Evolutionary conservation across 2,797 vertebrate genomes (phyloP), one percentile per base, ranked within the genome.

Genomic region (Ceryle rudis): DNA sequence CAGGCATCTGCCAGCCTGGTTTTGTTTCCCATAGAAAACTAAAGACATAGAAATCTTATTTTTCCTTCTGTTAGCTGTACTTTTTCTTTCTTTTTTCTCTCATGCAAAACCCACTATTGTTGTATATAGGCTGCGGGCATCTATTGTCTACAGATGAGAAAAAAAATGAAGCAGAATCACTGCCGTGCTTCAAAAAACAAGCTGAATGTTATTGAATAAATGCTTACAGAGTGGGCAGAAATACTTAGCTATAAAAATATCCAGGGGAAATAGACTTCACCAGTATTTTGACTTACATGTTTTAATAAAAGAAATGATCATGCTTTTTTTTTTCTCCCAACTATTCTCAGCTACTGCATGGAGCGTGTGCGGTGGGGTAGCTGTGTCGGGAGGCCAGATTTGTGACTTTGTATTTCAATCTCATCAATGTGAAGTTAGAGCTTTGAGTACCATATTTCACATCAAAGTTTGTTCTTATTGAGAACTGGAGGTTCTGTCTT

Each of bases 361-460:
- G 60, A 69, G 35, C 14, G 6, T 35, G 39, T n/a, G 25, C 0
- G 0, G 10, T 2, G 2, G 66, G 10, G 20, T 29, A 62, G 29
- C 8, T 33, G 19, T 39, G 31, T 49, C 1, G 3, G 35, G 33
- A 73, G 31, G 14, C 29, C 51, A 49, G 31, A 49, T 69, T 58
- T 64, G 25, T 69, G 41, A 64, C 31, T 58, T 67, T 9, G 4
- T 85, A 23, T 39, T 84, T 71, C 26, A 49, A 1, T 78, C 26
- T 49, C 54, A 17, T 51, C 22, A 60, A 46, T 17, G 13, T 14
- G 26, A 65, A 81, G 31, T n/a, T 74, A 89, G 75, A 64, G 17
- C 29, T 61, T 51, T 6, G 11, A 57, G 29, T 37, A 35, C 20
- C 5, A 4, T 44, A 61, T 64, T 71, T 60, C 10, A 14, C 16